Base-by-base conservation (phyloP, 2,888 invertebrate genomes). In the Drosophila siamana region DNA sequence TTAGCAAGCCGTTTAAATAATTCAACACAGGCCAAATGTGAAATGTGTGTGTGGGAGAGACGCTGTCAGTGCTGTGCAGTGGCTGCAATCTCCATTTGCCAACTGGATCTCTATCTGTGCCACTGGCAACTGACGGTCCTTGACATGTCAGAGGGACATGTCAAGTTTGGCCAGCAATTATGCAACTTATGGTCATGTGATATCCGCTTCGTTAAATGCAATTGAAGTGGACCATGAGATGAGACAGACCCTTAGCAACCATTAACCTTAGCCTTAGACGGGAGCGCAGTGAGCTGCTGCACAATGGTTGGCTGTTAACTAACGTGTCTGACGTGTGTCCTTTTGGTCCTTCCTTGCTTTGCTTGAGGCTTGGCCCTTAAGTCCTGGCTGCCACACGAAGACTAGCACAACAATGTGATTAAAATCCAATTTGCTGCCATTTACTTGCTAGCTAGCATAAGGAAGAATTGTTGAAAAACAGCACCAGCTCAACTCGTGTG, bases 391-490 rank as follows among this genome's bases (percentile, higher is more conserved):
- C 67, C 67, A 57, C 60, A 67, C 9, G 24, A 51, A 7, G 19
- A 41, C 9, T 26, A 60, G 64, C 46, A 80, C 60, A 84, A 83
- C 84, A 84, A 86, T 84, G 85, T 81, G 81, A 86, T 83, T 84
- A 86, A 84, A 83, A 73, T 81, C 75, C 85, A 86, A 86, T 83
- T 83, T 84, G 85, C 81, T 66, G 87, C 56, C 81, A 67, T 83
- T 83, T 84, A 73, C 78, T 71, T 64, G 67, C 65, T 1, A 52
- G 11, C 4, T n/a, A 5, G 60, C 77, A 65, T 15, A 54, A 54
- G 68, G 26, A 70, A 64, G 50, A 80, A 66, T 55, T 57, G 78
- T 44, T 78, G 57, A 63, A 75, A 64, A 55, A 24, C 50, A 19
- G 16, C 30, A 9, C 4, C 30, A 55, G n/a, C n/a, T n/a, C 33